Percentiles rank a stretch among this genome's conserved stretches.
These are phyloP conservation scores for Drosophila testacea DNA, from an alignment of 2,888 invertebrate genomes.

Conservation along the genomic window DNA sequence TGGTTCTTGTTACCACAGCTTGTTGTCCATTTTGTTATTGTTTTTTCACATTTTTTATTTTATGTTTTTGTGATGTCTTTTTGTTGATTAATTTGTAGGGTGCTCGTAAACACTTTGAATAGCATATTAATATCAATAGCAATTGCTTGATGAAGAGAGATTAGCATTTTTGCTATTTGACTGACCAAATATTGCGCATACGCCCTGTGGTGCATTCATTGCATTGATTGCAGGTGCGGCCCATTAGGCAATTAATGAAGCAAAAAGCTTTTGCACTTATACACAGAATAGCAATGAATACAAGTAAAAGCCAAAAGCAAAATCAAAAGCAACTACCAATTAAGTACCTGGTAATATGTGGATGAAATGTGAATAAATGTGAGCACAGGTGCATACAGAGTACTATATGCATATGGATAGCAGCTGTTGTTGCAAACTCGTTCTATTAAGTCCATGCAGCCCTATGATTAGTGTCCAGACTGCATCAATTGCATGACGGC, in stretches of 20 bases:
- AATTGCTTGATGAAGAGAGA: constrained; percentile 5
- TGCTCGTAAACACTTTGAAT: constrained; percentile 36
- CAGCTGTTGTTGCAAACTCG: constrained; percentile 33
- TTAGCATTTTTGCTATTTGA: constrained; percentile 9
- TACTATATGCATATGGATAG: constrained; percentile 23
- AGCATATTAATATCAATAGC: constrained; percentile 34
- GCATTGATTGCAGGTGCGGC: constrained; percentile 64
- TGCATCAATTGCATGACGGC: constrained; percentile 55
- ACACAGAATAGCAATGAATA: constrained; percentile 5
- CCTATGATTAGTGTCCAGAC: constrained; percentile 69
- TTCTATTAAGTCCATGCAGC: constrained; percentile 51
- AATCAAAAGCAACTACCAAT: constrained; percentile 31
- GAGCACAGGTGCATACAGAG: constrained; percentile 45
- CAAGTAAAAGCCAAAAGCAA: not conserved
- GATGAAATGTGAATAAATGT: constrained; percentile 19
- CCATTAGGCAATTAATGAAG: constrained; percentile 78
- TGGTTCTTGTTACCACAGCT: constrained; percentile 31
- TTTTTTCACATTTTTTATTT: constrained; percentile 8
- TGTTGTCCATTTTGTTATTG: constrained; percentile 26
- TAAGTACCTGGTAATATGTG: constrained; percentile 27
- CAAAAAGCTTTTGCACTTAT: constrained; percentile 42
- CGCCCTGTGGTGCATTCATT: constrained; percentile 55
- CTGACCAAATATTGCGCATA: constrained; percentile 54
- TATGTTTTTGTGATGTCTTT: constrained; percentile 1
- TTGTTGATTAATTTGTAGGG: constrained; percentile 41